phyloP scores from a whole-genome alignment of 1,140 invertebrate genomes.

The Drosophila dunni region DNA sequence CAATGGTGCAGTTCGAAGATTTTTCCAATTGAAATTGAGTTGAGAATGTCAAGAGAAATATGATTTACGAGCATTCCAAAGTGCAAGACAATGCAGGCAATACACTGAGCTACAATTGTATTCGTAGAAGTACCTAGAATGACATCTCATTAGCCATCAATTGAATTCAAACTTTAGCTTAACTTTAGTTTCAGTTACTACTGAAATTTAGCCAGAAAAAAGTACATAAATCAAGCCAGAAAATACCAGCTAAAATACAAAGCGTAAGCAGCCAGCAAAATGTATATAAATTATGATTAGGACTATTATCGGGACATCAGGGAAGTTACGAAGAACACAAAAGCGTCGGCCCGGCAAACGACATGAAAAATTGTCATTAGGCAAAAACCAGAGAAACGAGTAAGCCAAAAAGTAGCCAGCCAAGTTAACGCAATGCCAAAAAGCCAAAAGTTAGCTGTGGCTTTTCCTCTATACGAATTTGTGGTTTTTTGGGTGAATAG shows the following conservation, averaged over 20 bases:
- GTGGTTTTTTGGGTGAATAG: conserved; percentile 36
- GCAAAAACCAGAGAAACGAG: conserved; percentile 30
- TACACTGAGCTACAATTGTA: conserved; percentile 24
- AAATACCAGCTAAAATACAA: conserved; percentile 5
- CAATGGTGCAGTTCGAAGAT: conserved; percentile 48
- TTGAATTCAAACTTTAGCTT: conserved; percentile 27
- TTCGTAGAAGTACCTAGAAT: background rate
- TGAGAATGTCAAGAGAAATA: conserved; percentile 78
- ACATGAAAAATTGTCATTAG: conserved; percentile 80
- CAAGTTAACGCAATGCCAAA: conserved; percentile 30
- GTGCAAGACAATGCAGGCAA: conserved; percentile 38
- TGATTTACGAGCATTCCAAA: conserved; percentile 59
- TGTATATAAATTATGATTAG: conserved; percentile 79
- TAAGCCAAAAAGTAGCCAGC: conserved; percentile 17
- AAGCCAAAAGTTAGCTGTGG: conserved; percentile 63
- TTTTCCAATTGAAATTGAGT: conserved; percentile 64
- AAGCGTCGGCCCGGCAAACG: conserved; percentile 43
- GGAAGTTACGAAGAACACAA: conserved; percentile 38
- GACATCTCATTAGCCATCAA: conserved; percentile 37
- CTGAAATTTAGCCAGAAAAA: conserved; percentile 41
- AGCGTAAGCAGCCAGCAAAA: conserved; percentile 11
- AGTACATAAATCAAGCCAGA: conserved; percentile 59
- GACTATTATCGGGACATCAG: conserved; percentile 62
- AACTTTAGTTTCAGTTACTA: conserved; percentile 23
- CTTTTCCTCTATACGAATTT: conserved; percentile 27